Evolutionary conservation across 2,113 vertebrate species (phyloP).

Genomic region (Vanacampus margaritifer): DNA sequence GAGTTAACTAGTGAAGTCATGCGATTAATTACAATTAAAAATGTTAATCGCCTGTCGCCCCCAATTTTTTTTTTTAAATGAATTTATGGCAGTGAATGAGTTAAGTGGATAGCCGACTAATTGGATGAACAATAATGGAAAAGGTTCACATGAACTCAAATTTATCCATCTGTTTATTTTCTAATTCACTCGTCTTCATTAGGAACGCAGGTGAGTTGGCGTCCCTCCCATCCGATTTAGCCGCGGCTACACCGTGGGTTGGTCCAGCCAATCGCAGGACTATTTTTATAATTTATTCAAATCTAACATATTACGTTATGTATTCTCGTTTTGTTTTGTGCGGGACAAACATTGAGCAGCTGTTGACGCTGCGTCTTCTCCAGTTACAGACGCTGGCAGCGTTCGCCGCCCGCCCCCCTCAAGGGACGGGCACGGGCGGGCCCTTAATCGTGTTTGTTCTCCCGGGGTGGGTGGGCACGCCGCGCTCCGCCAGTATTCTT

Average conservation of each 20-base stretch:
- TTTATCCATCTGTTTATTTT: too few relatives aligned
- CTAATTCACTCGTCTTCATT: too few relatives aligned
- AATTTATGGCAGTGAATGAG: too few relatives aligned
- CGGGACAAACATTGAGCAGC: conserved; percentile 69
- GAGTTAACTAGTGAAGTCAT: too few relatives aligned
- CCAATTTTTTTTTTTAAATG: too few relatives aligned
- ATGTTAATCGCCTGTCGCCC: too few relatives aligned
- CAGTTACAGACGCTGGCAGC: conserved; percentile 64
- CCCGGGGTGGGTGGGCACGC: conserved; percentile 67
- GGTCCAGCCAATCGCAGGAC: not conserved
- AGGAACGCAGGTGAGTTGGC: too few relatives aligned
- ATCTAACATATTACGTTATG: conserved; percentile 1
- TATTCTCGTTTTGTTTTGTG: conserved; percentile 74
- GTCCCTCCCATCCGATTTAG: not conserved
- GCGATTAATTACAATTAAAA: too few relatives aligned
- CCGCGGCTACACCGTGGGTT: not conserved
- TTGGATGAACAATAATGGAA: too few relatives aligned
- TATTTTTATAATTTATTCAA: not conserved
- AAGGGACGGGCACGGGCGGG: conserved; percentile 56
- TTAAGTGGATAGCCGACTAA: too few relatives aligned
- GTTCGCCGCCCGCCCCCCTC: conserved; percentile 20
- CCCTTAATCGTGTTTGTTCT: conserved; percentile 62
- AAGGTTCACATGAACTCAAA: too few relatives aligned
- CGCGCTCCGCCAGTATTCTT: conserved; percentile 38
- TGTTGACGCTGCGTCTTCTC: conserved; percentile 63